These are phyloP conservation scores for Seira ritae DNA, from an alignment of 2,888 invertebrate species.

Conservation along the genomic window DNA sequence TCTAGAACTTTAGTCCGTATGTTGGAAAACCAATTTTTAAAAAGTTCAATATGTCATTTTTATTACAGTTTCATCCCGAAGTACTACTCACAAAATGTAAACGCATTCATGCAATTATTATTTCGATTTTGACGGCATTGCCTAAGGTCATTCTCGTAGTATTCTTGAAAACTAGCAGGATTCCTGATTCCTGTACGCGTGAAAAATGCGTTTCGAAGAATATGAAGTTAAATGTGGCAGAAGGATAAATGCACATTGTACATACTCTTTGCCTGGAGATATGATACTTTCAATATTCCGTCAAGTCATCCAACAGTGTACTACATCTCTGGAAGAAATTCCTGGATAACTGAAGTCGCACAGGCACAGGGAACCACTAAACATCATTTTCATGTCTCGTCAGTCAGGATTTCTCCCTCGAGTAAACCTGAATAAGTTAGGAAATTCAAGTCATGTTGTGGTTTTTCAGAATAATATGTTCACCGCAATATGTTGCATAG, in stretches of 20 bases:
- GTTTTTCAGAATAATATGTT: background rate
- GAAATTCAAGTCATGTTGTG: slow-evolving; percentile 3
- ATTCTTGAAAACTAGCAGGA: slow-evolving; percentile 22
- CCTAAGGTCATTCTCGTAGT: slow-evolving; percentile 47
- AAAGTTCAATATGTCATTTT: background rate
- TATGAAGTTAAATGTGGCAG: background rate
- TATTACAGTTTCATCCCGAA: background rate
- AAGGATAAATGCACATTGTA: background rate
- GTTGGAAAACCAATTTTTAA: no score
- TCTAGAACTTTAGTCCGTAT: no score
- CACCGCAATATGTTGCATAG: no score
- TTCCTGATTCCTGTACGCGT: background rate
- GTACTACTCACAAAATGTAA: slow-evolving; percentile 8
- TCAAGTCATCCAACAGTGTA: background rate
- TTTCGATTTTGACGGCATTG: slow-evolving; percentile 72
- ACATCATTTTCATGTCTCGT: slow-evolving; percentile 3
- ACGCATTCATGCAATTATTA: slow-evolving; percentile 66
- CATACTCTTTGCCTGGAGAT: background rate
- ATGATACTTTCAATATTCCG: slow-evolving; percentile 27
- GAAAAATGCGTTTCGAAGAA: no score
- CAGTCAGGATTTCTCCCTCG: background rate
- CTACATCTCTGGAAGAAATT: background rate
- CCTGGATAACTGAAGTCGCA: no score
- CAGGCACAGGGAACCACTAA: background rate
- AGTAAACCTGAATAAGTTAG: background rate